Evolutionary conservation across 2,888 invertebrate species (phyloP), one percentile per base, ranked within the genome.

Genomic region (Drosophila longiperda): DNA sequence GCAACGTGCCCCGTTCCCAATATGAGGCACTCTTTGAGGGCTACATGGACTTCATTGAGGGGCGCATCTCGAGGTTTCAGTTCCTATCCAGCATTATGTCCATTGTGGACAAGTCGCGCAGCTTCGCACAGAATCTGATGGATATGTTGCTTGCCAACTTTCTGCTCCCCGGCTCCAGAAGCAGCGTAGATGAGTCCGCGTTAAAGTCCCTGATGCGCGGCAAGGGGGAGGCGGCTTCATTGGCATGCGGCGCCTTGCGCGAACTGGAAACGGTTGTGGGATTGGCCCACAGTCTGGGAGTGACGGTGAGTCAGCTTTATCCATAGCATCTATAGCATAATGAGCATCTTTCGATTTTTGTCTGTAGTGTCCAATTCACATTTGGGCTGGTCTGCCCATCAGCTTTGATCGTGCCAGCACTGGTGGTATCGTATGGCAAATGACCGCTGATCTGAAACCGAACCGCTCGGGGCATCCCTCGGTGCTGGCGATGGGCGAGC

Each of bases 401-500:
- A 78, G 94, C 92, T 86, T 94, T 93, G 93, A 95, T 92, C 91
- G 94, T 90, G 90, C 94, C 89, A 75, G 94, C 93, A 80, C 94
- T 75, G 93, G 94, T 33, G 95, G 95, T n/a, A 94, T 95, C 42
- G 94, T 95, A 75, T 95, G 95, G 94, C 94, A 95, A 93, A 94
- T 95, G 86, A 81, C 92, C 0, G 92, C 92, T 3, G 92, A 93
- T 60, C 60, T 92, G 0, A 93, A 93, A 45, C 91, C 91, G 0
- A 91, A 93, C 69, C 93, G 93, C n/a, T 80, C 87, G 1, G 82
- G 85, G 0, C 95, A 93, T 75, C 94, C 94, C 84, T 96, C 95
- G 78, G 95, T 98, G 0, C 94, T 99, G 50, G 98, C 98, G 0
- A 96, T 96, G 9, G 99, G 99, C 0, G 98, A 98, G 45, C 95